phyloP scores from a whole-genome alignment of 2,113 vertebrate species.

The Sinocyclocheilus grahami region DNA sequence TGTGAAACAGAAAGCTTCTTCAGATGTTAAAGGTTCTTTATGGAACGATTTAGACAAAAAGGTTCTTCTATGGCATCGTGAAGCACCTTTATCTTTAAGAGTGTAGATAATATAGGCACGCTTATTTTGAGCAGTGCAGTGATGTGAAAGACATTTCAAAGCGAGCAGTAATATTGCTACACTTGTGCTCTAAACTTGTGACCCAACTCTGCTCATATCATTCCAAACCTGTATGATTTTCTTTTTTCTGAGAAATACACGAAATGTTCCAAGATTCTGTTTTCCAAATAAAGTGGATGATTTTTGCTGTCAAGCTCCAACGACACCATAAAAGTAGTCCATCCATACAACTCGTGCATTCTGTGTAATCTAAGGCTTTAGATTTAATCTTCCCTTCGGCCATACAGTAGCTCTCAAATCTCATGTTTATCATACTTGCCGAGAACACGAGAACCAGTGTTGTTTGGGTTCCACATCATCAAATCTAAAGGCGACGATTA shows the following conservation, averaged over 20 bases:
- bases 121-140: slow-evolving; percentile 11
- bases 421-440: not conserved
- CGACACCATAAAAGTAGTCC: not conserved
- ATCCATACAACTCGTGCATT: not conserved
- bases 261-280: not conserved
- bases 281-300: not conserved
- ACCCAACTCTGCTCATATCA: not conserved
- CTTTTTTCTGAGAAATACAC: not conserved
- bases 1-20: no score
- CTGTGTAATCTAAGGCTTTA: not conserved
- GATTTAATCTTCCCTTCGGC: not conserved
- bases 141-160: not conserved
- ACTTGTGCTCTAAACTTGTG: not conserved
- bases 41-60: no score
- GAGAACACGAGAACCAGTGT: not conserved
- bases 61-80: no score
- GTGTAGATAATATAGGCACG: slow-evolving; percentile 25
- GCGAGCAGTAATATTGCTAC: not conserved
- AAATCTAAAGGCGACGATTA: not conserved
- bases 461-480: not conserved
- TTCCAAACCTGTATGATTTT: not conserved
- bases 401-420: not conserved
- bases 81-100: no score
- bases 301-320: not conserved
- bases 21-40: no score